Conservation (phyloP, 2,888 invertebrate genomes). For the Plutella xylostella region DNA sequence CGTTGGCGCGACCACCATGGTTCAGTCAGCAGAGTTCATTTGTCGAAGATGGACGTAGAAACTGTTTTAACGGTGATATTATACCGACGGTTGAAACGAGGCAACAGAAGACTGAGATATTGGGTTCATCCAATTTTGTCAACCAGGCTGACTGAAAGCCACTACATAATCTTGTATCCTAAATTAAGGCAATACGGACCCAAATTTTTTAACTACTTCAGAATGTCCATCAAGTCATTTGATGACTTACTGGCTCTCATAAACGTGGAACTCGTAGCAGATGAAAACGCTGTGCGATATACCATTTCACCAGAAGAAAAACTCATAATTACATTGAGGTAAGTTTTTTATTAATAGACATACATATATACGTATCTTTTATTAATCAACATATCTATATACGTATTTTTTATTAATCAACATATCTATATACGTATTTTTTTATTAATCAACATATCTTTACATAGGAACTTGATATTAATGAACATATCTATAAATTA, state of each 20-base stretch:
- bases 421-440: too few species aligned
- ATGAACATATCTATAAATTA: slow-evolving; percentile 18
- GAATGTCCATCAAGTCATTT: not conserved
- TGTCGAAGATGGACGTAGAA: not conserved
- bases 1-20: slow-evolving; percentile 12
- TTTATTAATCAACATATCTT: too few species aligned
- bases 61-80: not conserved
- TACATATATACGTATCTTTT: slow-evolving; percentile 17
- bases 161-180: slow-evolving; percentile 7
- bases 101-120: not conserved
- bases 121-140: not conserved
- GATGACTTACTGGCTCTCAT: not conserved
- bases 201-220: slow-evolving; percentile 10
- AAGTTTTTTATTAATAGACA: not conserved
- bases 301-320: not conserved
- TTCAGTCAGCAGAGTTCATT: not conserved
- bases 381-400: slow-evolving; percentile 19
- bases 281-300: not conserved
- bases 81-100: not conserved
- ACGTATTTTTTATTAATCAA: too few species aligned
- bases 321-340: not conserved
- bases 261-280: not conserved
- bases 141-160: not conserved
- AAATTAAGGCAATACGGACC: slow-evolving; percentile 11
- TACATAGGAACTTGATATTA: too few species aligned